Evolutionary conservation across 2,797 vertebrate species (phyloP).

Genomic region (Anomalospiza imberbis): DNA sequence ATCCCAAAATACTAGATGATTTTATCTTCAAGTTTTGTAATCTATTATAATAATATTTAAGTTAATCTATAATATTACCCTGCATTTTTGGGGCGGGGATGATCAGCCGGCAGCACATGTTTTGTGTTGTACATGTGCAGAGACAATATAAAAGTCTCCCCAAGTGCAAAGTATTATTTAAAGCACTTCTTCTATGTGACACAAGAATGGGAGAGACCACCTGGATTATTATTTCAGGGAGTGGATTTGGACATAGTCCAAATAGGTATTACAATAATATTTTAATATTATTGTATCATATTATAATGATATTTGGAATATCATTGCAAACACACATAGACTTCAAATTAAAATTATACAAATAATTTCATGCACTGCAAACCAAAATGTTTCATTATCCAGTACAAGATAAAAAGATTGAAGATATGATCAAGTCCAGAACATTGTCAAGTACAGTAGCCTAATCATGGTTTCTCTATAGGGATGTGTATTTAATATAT

Average conservation of each 20-base stretch:
- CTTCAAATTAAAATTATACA: not conserved
- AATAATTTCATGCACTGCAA: not conserved
- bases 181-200: not conserved
- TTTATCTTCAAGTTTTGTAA: not conserved
- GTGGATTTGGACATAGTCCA: not conserved
- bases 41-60: not conserved
- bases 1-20: not conserved
- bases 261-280: not conserved
- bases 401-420: not conserved
- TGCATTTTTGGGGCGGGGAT: not conserved
- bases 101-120: not conserved
- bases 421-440: not conserved
- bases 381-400: not conserved
- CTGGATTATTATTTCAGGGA: not conserved
- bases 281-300: not conserved
- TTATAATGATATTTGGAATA: not conserved
- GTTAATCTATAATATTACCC: not conserved
- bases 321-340: not conserved
- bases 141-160: not conserved
- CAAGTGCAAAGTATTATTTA: not conserved
- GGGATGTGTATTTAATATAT: not conserved
- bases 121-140: not conserved
- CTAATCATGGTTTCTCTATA: not conserved
- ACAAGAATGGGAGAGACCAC: not conserved
- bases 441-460: not conserved